Base-by-base conservation (phyloP, 2,113 vertebrate species). In the Sinocyclocheilus anophthalmus region DNA sequence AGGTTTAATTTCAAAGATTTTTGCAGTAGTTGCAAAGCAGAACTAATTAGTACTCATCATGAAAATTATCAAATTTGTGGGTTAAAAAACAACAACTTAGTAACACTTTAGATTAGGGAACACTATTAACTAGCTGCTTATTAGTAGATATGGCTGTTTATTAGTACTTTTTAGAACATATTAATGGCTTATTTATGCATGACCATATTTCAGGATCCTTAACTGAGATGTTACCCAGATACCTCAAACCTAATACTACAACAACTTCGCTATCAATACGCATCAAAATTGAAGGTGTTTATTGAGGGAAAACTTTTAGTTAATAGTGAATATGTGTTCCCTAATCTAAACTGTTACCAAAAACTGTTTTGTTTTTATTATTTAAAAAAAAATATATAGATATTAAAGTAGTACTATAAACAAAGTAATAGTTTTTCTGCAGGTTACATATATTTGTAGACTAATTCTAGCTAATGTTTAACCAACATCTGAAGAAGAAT, bases 401-500 rank as follows among this genome's bases (percentile, higher is more conserved):
- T 9, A 18, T 70, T 69, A n/a, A 57, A 57, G n/a, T 42, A 72
- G 33, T 10, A 8, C 65, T 33, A 33, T 18, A 9, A 33, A 69
- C 30, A 37, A 33, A 20, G 1, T 37, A 3, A 18, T 39, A 72
- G 18, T 22, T 8, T 72, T 72, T 20, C 33, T 11, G 1, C 33
- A 39, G n/a, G n/a, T 5, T 72, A 11, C 69, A 22, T 22, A 42
- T 59, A 61, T 48, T 12, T 48, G 10, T 48, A 48, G 45, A n/a
- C 11, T 39, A 39, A 39, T 12, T 37, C 3, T 22, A 57, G 50
- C 26, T 13, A n/a, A 59, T 42, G 22, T 39, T 2, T 39, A 5
- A 63, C 50, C 63, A 85, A 81, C 65, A 24, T 24, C n/a, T 78
- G 48, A 57, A 24, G n/a, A n/a, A 78, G 77, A n/a, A 42, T 83